phyloP scores from a whole-genome alignment of 2,797 vertebrate genomes.

The Pagetopsis macropterus region DNA sequence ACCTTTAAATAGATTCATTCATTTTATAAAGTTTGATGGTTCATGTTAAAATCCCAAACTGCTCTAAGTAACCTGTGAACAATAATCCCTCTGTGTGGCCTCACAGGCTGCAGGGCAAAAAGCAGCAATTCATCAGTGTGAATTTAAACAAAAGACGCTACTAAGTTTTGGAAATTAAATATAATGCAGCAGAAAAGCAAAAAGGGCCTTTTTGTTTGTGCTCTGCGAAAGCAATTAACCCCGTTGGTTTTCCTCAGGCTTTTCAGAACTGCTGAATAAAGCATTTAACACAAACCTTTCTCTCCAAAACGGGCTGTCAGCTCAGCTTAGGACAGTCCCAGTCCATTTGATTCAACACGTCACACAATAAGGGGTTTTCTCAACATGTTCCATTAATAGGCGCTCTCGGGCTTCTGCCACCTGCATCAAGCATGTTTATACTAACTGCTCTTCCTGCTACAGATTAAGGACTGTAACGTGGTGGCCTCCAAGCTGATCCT shows the following conservation, averaged over 20 bases:
- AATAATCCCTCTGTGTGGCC: conserved; percentile 38
- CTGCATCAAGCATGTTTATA: conserved; percentile 33
- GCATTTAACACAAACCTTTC: not conserved
- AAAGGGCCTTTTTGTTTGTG: conserved; percentile 17
- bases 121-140: conserved; percentile 29
- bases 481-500: conserved; percentile 96
- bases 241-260: conserved; percentile 4
- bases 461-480: conserved; percentile 98
- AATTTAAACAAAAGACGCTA: conserved; percentile 18
- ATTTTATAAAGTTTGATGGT: conserved; percentile 4
- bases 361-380: conserved; percentile 15
- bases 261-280: conserved; percentile 13
- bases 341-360: not conserved
- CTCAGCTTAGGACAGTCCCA: not conserved
- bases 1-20: conserved; percentile 7
- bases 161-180: conserved; percentile 11
- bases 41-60: conserved; percentile 3
- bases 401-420: conserved; percentile 18
- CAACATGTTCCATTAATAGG: not conserved
- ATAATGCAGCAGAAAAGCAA: conserved; percentile 10
- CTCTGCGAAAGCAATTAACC: conserved; percentile 12
- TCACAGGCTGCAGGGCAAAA: conserved; percentile 27
- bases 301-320: not conserved
- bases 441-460: conserved; percentile 24
- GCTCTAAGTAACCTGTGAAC: conserved; percentile 31